These are phyloP conservation scores for Ivindomyrus marchei DNA, from an alignment of 2,113 vertebrate genomes.

Conservation along the genomic window DNA sequence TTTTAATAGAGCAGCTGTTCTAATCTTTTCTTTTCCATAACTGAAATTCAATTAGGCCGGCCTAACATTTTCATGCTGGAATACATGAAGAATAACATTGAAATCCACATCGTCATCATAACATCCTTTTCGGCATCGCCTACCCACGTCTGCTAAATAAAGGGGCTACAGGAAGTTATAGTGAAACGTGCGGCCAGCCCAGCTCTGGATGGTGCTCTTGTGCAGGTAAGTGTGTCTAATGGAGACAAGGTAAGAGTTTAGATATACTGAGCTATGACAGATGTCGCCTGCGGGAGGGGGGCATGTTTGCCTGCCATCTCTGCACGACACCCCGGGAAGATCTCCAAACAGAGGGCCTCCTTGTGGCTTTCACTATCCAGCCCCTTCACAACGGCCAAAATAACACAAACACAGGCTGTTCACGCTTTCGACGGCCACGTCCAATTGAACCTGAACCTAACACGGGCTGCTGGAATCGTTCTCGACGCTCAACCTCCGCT, in stretches of 20 bases:
- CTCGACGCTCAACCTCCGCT: background rate
- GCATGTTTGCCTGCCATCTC: slow-evolving; percentile 2
- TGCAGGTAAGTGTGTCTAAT: background rate
- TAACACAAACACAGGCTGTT: background rate
- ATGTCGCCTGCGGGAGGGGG: background rate
- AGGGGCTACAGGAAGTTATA: background rate
- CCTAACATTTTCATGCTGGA: background rate
- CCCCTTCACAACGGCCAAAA: background rate
- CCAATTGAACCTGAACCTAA: background rate
- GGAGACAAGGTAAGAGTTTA: slow-evolving; percentile 9
- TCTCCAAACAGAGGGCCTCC: slow-evolving; percentile 10
- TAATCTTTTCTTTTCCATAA: background rate
- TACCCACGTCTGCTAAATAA: too few relatives aligned
- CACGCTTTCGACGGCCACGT: background rate
- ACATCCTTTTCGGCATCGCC: background rate
- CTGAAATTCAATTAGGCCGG: background rate
- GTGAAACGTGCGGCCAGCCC: too few relatives aligned
- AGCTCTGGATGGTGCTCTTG: background rate
- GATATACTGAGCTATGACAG: slow-evolving; percentile 15
- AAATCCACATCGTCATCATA: background rate
- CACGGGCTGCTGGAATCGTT: background rate
- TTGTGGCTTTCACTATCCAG: background rate
- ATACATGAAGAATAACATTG: background rate
- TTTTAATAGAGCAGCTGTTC: background rate
- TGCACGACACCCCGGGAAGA: background rate